Base-by-base conservation (phyloP, 2,888 invertebrate genomes). In the Lasioglossum marginatum region DNA sequence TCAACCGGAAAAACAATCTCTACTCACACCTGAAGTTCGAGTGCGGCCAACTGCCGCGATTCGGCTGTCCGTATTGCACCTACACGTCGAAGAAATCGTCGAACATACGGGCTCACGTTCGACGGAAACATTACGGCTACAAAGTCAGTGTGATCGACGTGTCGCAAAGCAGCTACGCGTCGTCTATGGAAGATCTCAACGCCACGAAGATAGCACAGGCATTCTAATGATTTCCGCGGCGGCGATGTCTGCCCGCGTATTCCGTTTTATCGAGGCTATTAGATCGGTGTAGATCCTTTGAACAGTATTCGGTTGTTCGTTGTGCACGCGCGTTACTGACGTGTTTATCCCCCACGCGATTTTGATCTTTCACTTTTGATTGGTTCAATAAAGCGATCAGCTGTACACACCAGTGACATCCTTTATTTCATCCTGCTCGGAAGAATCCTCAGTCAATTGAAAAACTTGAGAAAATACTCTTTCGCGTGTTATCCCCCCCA, bases 31-130 rank as follows among this genome's bases (percentile, higher is more conserved):
- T 87, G 31, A 92, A 89, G 73, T 83, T 76, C 76, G 91, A 91
- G 34, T 89, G 91, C 45, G 88, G 88, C 3, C 81, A 82, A 72
- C 88, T 91, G 52, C 93, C 93, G 16, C 88, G 93, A 14, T 94
- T 94, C 77, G 91, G 92, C 48, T 94, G 94, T 70, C 93, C 92
- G 0, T 92, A 93, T 75, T 95, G 94, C 84, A 77, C 83, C 19
- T 92, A 93, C 81, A 85, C 88, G 40, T 90, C 92, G 63, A 93
- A 92, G 86, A 92, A 93, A 43, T 91, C 92, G 31, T 92, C 91
- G 95, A 97, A 97, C 95, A 97, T 97, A 92, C 97, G 96, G 93
- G 97, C 97, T 92, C 97, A 97, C 95, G 96, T 97, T 92, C 96
- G 96, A 93, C 97, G 96, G 91, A 97, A 97, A 91, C 96, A 92